phyloP scores from a whole-genome alignment of 1,140 invertebrate genomes.

The Sitobion miscanthi region DNA sequence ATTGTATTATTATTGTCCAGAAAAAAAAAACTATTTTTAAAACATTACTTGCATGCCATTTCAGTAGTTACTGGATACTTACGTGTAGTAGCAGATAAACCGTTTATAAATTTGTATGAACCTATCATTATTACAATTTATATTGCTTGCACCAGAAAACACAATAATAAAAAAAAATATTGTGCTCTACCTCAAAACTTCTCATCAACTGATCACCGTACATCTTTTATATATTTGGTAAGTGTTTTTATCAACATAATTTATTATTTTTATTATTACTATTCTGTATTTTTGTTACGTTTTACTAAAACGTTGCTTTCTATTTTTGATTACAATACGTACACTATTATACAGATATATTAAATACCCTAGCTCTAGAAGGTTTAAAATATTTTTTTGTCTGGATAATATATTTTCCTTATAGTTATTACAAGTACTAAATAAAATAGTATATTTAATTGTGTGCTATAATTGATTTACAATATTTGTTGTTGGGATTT shows the following conservation, averaged over 20 bases:
- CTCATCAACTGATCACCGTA: background rate
- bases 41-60: background rate
- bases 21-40: background rate
- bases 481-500: background rate
- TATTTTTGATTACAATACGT: background rate
- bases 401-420: background rate
- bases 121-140: background rate
- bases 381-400: background rate
- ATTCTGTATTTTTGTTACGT: background rate
- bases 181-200: background rate
- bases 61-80: background rate
- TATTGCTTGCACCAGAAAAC: background rate
- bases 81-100: background rate
- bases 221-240: background rate
- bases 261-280: background rate
- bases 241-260: background rate
- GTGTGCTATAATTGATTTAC: background rate
- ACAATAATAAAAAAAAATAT: background rate
- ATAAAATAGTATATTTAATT: background rate
- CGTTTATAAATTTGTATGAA: background rate
- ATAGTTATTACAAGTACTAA: background rate
- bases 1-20: background rate
- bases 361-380: background rate
- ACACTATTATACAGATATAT: background rate
- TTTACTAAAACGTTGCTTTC: background rate